A percentile compares a stretch with the other conserved stretches of the same genome.
Evolutionary conservation across 2,797 vertebrate genomes (phyloP).

Genomic region (Danio kyathit): DNA sequence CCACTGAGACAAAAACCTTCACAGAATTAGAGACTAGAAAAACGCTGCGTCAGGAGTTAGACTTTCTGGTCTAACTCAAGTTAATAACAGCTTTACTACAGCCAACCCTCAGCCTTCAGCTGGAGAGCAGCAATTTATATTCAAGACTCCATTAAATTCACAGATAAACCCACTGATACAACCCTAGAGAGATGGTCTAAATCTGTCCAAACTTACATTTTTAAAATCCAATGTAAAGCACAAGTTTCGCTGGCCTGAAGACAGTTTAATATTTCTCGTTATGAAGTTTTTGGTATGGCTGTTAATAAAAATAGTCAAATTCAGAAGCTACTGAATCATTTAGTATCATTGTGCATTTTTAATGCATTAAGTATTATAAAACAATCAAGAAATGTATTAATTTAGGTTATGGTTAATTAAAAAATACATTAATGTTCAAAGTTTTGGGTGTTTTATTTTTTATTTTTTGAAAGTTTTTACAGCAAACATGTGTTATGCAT

Average conservation of each 20-base stretch:
- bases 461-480: background rate
- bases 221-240: background rate
- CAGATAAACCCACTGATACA: background rate
- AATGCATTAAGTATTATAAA: background rate
- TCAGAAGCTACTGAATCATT: background rate
- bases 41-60: background rate
- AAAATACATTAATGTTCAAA: background rate
- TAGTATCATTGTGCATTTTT: background rate
- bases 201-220: background rate
- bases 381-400: background rate
- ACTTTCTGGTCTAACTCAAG: background rate
- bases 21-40: background rate
- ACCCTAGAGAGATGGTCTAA: background rate
- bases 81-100: background rate
- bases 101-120: background rate
- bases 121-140: background rate
- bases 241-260: background rate
- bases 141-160: constrained; percentile 10
- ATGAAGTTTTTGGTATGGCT: background rate
- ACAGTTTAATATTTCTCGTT: background rate
- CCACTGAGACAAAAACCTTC: background rate
- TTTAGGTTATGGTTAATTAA: background rate
- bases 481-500: background rate
- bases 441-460: too few relatives aligned
- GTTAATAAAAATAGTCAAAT: background rate